Percentiles rank a stretch among this genome's conserved stretches.
phyloP scores from a whole-genome alignment of 2,113 vertebrate species.

The human region DNA sequence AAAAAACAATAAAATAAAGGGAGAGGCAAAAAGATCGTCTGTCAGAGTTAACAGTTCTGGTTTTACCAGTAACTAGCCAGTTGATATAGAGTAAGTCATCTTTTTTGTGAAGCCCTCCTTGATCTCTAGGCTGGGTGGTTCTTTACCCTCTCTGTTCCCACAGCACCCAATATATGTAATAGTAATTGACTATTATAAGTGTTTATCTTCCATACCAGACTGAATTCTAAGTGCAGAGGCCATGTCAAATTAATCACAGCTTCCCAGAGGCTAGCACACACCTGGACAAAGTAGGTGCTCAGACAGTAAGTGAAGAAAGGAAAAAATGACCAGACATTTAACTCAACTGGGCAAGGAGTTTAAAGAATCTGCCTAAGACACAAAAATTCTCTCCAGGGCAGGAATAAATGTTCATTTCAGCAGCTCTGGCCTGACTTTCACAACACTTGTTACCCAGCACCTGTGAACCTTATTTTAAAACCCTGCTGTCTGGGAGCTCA shows the following conservation, averaged over 20 bases:
- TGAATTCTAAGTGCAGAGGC: background rate
- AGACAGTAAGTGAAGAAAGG: background rate
- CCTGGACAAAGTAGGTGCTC: background rate
- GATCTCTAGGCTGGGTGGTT: background rate
- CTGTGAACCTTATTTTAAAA: background rate
- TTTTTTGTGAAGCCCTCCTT: background rate
- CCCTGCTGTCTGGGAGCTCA: background rate
- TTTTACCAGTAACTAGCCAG: constrained; percentile 1
- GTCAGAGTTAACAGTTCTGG: background rate
- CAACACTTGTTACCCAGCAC: background rate
- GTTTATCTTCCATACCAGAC: background rate
- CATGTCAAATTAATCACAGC: background rate
- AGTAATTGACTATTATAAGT: background rate
- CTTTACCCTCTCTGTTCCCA: background rate
- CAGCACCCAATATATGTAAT: background rate
- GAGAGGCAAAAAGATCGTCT: background rate
- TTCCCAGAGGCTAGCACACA: background rate
- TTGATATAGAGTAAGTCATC: background rate
- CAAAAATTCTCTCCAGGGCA: background rate
- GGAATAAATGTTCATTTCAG: background rate
- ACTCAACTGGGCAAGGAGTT: background rate
- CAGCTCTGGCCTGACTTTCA: background rate
- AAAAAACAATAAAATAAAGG: too few species aligned
- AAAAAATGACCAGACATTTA: background rate
- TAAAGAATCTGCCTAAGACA: background rate